Evolutionary conservation across 2,797 vertebrate genomes (phyloP).

Genomic region (Sphenodon punctatus): DNA sequence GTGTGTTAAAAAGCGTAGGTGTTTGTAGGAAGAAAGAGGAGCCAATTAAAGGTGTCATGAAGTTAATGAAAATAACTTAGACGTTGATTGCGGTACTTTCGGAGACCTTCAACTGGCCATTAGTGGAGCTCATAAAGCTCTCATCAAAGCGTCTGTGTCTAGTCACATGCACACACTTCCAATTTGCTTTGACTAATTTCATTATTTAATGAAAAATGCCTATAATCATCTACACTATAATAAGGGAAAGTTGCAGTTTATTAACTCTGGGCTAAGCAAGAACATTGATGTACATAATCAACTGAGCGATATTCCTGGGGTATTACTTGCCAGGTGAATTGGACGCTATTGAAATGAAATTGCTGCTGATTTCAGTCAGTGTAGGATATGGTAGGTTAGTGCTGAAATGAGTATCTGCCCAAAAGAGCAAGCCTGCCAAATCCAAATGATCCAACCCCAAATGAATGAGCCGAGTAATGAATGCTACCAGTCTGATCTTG

Average conservation of each 20-base stretch:
- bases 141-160: neutral
- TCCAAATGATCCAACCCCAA: too few species aligned
- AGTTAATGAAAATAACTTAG: neutral
- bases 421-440: too few species aligned
- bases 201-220: slow-evolving; percentile 22
- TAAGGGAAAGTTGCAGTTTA: neutral
- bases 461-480: too few species aligned
- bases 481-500: too few species aligned
- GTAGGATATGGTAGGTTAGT: too few species aligned
- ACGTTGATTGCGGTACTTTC: slow-evolving; percentile 8
- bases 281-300: neutral
- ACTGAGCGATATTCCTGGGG: neutral
- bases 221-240: neutral
- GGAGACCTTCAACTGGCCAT: neutral
- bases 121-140: neutral
- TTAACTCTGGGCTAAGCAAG: neutral
- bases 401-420: too few species aligned
- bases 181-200: neutral
- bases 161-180: neutral
- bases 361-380: too few species aligned
- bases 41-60: slow-evolving; percentile 4
- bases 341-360: too few species aligned
- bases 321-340: neutral
- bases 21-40: slow-evolving; percentile 24
- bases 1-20: neutral